These are phyloP conservation scores for Clistopyga incitator DNA, from an alignment of 2,888 invertebrate species.

Conservation along the genomic window DNA sequence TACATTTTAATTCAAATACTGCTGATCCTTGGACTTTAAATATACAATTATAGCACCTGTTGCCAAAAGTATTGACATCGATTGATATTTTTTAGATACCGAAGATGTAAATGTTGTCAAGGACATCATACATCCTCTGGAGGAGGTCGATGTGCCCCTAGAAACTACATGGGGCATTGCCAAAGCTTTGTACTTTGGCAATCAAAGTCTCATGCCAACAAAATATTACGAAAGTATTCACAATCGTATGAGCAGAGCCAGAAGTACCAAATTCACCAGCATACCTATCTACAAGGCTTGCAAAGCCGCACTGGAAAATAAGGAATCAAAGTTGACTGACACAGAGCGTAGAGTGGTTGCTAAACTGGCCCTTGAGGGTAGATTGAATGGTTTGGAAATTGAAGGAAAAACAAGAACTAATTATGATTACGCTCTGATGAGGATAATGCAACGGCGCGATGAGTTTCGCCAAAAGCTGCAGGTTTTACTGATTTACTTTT, in stretches of 20 bases:
- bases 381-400: conserved; percentile 92
- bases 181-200: conserved; percentile 92
- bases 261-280: conserved; percentile 90
- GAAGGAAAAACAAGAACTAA: neutral
- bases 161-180: conserved; percentile 95
- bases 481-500: conserved; percentile 71
- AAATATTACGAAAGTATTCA: conserved; percentile 92
- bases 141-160: conserved; percentile 89
- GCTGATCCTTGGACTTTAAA: neutral
- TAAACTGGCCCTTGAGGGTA: conserved; percentile 93
- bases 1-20: too few species aligned
- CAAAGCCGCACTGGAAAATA: conserved; percentile 85
- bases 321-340: conserved; percentile 83
- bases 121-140: conserved; percentile 90
- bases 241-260: conserved; percentile 91
- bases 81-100: neutral
- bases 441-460: conserved; percentile 85
- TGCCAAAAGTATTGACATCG: conserved; percentile 72
- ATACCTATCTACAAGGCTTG: conserved; percentile 89
- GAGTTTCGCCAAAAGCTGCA: conserved; percentile 89
- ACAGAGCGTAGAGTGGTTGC: conserved; percentile 90
- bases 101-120: conserved; percentile 86
- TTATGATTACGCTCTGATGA: neutral
- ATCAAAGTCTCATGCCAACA: conserved; percentile 92
- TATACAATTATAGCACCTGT: neutral